phyloP scores from a whole-genome alignment of 1,140 invertebrate species.

The Bilobella aurantiaca region DNA sequence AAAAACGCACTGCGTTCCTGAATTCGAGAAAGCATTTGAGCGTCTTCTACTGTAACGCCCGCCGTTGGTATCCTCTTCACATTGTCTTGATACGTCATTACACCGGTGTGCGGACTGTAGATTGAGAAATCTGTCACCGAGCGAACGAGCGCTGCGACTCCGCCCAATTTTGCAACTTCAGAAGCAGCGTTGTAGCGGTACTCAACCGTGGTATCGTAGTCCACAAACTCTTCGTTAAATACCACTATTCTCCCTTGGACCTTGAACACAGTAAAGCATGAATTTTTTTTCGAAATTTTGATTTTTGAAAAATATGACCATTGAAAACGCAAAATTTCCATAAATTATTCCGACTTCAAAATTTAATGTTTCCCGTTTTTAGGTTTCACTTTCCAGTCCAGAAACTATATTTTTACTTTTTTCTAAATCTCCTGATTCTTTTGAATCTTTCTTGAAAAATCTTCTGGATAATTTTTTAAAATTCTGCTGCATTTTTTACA shows the following conservation, averaged over 20 bases:
- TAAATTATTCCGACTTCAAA: no score
- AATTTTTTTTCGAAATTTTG: no score
- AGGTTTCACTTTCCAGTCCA: no score
- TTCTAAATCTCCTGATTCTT: no score
- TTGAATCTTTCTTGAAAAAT: neutral
- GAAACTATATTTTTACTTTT: no score
- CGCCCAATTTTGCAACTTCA: slow-evolving; percentile 57
- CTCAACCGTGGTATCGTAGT: slow-evolving; percentile 50
- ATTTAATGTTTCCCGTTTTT: no score
- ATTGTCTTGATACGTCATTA: slow-evolving; percentile 49
- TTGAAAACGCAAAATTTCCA: no score
- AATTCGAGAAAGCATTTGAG: slow-evolving; percentile 58
- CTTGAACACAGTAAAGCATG: no score
- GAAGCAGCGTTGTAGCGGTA: slow-evolving; percentile 52
- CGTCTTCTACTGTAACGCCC: slow-evolving; percentile 69
- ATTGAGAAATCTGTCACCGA: slow-evolving; percentile 66
- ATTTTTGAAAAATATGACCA: no score
- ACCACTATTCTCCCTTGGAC: slow-evolving; percentile 62
- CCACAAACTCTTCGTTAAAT: slow-evolving; percentile 54
- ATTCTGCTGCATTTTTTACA: slow-evolving; percentile 14
- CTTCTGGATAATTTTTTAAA: neutral
- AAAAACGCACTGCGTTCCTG: slow-evolving; percentile 46
- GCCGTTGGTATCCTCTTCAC: slow-evolving; percentile 64
- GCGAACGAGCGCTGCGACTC: slow-evolving; percentile 58
- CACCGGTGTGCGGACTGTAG: slow-evolving; percentile 51